Base-by-base conservation (phyloP, 2,888 invertebrate genomes). In the Scaeva pyrastri region DNA sequence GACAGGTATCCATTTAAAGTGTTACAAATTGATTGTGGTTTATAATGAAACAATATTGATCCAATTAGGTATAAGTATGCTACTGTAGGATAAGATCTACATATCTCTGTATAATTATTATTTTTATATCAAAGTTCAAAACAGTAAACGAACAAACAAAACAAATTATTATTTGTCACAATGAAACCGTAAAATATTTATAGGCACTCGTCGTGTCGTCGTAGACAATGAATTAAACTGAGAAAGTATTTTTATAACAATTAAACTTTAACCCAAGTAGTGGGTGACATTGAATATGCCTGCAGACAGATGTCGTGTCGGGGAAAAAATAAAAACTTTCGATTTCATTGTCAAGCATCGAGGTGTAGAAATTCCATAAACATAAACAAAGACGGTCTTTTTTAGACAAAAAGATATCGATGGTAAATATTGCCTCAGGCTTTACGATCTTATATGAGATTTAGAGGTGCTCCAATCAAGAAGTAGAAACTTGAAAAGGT, bases 341-440 rank as follows among this genome's bases (percentile, higher is more conserved):
- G 74, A 75, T 84, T 79, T 79, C 83, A 74, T 79, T 84, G 70
- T 43, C 56, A 21, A 16, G 52, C 41, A 31, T 31, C 62, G 55
- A 39, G 41, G 70, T 55, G 45, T 31, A 26, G 23, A 79, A 39
- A 70, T 56, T 48, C 48, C 68, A 11, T 26, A 14, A 21, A 60
- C 39, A 71, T 52, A 50, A 66, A 82, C 76, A 82, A 84, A 70
- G 79, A 84, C 79, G 79, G 79, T 84, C 64, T 31, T 50, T 43
- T 84, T 70, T 55, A 10, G 19, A 19, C 11, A n/a, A n/a, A n/a
- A n/a, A n/a, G 77, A 82, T 66, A 77, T 43, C 31, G 55, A 31
- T 74, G 72, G 52, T 70, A 78, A 23, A 45, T 31, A 8, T 1
- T 39, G 68, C 74, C 56, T 41, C n/a, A 14, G 41, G 78, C 14